These are phyloP conservation scores for Tanytarsus gracilentus DNA, from an alignment of 2,888 invertebrate species.

Conservation along the genomic window DNA sequence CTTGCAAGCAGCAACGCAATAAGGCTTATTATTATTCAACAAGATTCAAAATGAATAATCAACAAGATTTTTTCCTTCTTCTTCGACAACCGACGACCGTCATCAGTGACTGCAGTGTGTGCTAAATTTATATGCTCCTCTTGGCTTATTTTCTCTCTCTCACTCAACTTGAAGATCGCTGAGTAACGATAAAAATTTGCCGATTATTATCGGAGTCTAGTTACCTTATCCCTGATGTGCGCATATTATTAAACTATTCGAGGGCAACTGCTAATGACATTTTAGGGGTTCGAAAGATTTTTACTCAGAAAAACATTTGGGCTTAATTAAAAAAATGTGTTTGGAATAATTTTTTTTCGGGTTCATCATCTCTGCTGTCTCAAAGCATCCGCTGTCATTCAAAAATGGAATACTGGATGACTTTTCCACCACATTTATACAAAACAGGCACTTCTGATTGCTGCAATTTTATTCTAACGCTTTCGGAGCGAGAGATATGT, in stretches of 20 bases:
- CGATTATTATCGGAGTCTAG: no score
- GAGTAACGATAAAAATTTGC: no score
- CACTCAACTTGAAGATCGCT: no score
- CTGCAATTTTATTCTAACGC: neutral
- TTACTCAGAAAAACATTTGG: constrained; percentile 17
- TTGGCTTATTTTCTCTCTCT: neutral
- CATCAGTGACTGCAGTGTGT: neutral
- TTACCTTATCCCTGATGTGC: no score
- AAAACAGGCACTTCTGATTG: neutral
- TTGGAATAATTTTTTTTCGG: neutral
- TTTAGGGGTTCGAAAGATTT: neutral
- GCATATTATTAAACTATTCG: no score
- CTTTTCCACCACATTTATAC: neutral
- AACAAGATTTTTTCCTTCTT: neutral
- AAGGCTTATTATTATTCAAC: constrained; percentile 14
- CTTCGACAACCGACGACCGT: neutral
- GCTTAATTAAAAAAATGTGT: constrained; percentile 27
- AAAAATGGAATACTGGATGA: constrained; percentile 9
- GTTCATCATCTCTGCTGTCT: neutral
- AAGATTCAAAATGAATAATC: constrained; percentile 10
- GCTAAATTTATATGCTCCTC: neutral
- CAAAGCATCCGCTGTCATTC: constrained; percentile 25
- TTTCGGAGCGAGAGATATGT: neutral
- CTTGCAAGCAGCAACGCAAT: constrained; percentile 10
- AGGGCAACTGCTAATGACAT: neutral